Evolutionary conservation across 2,888 invertebrate genomes (phyloP).

Genomic region (Sisyra nigra): DNA sequence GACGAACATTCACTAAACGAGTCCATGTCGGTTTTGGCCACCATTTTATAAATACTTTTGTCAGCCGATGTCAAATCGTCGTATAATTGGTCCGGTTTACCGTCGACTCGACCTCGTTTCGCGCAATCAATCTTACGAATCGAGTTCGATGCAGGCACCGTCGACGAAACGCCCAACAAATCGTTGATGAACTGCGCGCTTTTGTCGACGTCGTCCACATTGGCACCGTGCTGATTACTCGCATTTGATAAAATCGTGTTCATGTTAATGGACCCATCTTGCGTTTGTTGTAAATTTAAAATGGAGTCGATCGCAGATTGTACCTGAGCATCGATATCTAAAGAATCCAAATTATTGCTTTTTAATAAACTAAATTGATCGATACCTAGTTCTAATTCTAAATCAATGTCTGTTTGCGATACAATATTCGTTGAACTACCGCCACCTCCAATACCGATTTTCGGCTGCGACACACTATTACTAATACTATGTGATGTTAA

Average conservation of each 20-base stretch:
- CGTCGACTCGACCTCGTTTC: background rate
- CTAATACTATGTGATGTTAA: background rate
- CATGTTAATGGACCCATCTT: constrained; percentile 11
- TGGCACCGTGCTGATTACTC: background rate
- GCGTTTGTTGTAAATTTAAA: constrained; percentile 46
- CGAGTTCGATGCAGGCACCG: background rate
- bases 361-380: constrained; percentile 2
- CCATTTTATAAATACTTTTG: background rate
- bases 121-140: background rate
- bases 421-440: background rate
- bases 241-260: constrained; percentile 2
- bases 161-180: constrained; percentile 1
- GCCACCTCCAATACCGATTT: background rate
- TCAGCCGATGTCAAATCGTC: constrained; percentile 2
- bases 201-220: constrained; percentile 2
- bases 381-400: background rate
- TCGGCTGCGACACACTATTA: background rate
- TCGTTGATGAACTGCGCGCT: constrained; percentile 6
- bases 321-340: constrained; percentile 56
- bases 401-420: constrained; percentile 2
- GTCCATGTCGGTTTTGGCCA: constrained; percentile 2
- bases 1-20: constrained; percentile 8
- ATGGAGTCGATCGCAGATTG: constrained; percentile 69
- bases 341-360: too few relatives aligned
- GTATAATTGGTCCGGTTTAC: background rate